Conservation (phyloP, 1,140 invertebrate genomes). For the Dinoponera quadriceps region DNA sequence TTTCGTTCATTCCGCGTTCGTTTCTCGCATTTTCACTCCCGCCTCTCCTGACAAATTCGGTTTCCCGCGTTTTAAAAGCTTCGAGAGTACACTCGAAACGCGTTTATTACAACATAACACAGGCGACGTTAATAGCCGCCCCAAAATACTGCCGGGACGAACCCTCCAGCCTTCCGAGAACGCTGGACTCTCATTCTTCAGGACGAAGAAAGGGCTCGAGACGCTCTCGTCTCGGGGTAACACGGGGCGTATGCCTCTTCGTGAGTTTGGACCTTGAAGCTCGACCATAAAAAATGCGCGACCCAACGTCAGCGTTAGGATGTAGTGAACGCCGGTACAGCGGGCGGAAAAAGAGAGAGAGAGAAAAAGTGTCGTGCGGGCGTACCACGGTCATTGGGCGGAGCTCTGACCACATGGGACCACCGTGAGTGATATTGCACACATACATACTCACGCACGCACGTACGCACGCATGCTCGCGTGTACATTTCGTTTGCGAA, state of each 20-base stretch:
- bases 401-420: conserved; percentile 64
- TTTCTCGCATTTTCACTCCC: too few species aligned
- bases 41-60: too few species aligned
- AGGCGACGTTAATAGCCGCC: conserved; percentile 16
- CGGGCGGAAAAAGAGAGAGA: conserved; percentile 23
- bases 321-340: conserved; percentile 8
- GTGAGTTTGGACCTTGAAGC: conserved; percentile 68
- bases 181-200: conserved; percentile 6
- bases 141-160: conserved; percentile 29
- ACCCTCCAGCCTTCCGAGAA: background rate
- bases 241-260: conserved; percentile 41
- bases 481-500: conserved; percentile 13
- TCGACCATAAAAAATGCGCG: conserved; percentile 66
- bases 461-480: conserved; percentile 23
- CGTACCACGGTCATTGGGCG: conserved; percentile 68
- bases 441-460: background rate
- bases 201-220: conserved; percentile 21
- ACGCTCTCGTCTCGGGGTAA: conserved; percentile 1
- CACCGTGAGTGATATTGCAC: conserved; percentile 48
- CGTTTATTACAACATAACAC: conserved; percentile 8
- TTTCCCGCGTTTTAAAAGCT: too few species aligned
- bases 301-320: conserved; percentile 5
- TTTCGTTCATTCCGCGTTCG: too few species aligned
- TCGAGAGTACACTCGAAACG: too few species aligned
- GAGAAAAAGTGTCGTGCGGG: conserved; percentile 1